Evolutionary conservation across 2,113 vertebrate species (phyloP).

Genomic region (Onychostruthus taczanowskii): DNA sequence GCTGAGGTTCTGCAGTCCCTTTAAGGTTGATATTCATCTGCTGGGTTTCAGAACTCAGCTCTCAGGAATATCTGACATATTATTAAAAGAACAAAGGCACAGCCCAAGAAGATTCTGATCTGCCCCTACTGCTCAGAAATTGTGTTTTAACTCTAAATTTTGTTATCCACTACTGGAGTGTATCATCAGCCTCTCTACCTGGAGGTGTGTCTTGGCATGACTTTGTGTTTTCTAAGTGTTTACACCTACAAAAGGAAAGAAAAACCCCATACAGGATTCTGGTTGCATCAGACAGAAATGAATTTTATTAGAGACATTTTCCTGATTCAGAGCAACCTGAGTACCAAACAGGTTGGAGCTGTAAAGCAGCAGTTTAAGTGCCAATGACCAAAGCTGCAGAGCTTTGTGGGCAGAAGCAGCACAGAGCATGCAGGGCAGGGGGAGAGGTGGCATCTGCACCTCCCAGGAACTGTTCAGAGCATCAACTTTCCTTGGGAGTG

Average conservation of each 20-base stretch:
- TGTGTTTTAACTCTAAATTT: background rate
- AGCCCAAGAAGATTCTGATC: background rate
- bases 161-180: background rate
- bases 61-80: background rate
- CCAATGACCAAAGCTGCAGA: background rate
- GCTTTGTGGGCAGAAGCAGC: background rate
- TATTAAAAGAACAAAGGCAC: background rate
- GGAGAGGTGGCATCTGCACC: background rate
- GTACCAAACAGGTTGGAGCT: background rate
- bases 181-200: background rate
- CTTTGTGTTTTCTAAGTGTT: background rate
- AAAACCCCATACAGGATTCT: background rate
- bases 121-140: background rate
- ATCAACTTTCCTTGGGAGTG: background rate
- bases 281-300: slow-evolving; percentile 49
- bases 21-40: background rate
- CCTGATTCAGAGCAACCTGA: background rate
- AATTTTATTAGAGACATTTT: slow-evolving; percentile 48
- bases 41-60: background rate
- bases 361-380: background rate
- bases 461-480: background rate
- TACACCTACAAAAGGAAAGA: background rate
- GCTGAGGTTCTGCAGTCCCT: background rate
- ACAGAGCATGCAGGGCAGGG: background rate
- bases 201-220: background rate